Base-by-base conservation (phyloP, 2,888 invertebrate genomes). In the Podabrus alpinus region DNA sequence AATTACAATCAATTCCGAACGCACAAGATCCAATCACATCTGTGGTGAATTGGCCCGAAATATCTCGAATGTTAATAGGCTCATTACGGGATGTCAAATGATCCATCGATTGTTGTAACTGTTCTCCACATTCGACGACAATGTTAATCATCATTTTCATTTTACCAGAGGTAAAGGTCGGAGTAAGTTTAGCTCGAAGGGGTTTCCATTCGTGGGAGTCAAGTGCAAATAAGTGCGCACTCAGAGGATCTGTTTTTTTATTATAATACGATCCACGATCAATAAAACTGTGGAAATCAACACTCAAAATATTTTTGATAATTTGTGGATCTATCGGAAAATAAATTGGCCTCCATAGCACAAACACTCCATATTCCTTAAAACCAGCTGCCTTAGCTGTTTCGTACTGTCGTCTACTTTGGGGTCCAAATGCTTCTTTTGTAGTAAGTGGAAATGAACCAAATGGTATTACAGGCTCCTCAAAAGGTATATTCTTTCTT, bases 1-100 rank as follows among this genome's bases (percentile, higher is more conserved):
- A 89, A 78, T 91, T 89, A 77, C 89, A 89, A 76, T 91, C 89
- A 10, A 92, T 86, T 15, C 91, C 92, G 80, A 92, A 91, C 13
- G 90, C 91, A 70, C 90, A 89, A 25, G 88, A 89, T 0, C 89
- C 89, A 17, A 91, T 90, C 2, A 91, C 89, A 80, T 91, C 91
- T 86, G 90, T 90, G 0, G 90, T 88, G 79, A 89, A 91, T 76
- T 88, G 88, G 4, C 89, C 89, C 76, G 88, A 88, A 70, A 89
- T 85, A 45, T 90, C 89, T 2, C 89, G 81, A 4, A 78, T 74
- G 17, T 81, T 79, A 10, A 79, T 24, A 9, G 75, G 15, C 45
- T 73, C 68, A 2, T 77, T 67, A 29, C 25, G 25, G 9, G 62
- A 45, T 0, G 24, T 11, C 0, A 67, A 19, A 2, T 76, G 60